Evolutionary conservation across 2,888 invertebrate genomes (phyloP).

Genomic region (Chironomus riparius): DNA sequence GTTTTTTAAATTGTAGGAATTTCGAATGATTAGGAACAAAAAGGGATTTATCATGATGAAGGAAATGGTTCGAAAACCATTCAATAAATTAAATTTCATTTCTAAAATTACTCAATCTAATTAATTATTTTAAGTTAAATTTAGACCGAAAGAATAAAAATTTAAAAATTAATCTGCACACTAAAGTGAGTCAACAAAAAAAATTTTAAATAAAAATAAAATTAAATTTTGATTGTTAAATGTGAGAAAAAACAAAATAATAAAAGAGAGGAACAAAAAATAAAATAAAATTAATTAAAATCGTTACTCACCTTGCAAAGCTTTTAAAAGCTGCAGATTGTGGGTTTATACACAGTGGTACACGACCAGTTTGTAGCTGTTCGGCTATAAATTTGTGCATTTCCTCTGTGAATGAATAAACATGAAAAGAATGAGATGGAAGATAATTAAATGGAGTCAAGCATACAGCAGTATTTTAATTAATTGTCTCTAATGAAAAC

Average conservation of each 20-base stretch:
- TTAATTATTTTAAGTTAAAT: constrained; percentile 24
- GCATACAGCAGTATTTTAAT: background rate
- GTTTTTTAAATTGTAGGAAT: no score
- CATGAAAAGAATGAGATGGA: no score
- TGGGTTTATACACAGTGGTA: constrained; percentile 99
- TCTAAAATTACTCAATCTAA: constrained; percentile 23
- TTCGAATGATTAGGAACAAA: no score
- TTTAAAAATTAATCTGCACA: background rate
- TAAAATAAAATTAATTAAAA: constrained; percentile 9
- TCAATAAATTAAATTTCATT: background rate
- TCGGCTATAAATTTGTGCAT: constrained; percentile 99
- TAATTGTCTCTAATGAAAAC: constrained; percentile 18
- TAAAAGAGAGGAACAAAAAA: background rate
- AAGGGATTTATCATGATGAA: no score
- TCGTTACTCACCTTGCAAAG: constrained; percentile 90
- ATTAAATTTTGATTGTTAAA: background rate
- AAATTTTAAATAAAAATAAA: no score
- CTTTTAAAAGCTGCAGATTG: constrained; percentile 99
- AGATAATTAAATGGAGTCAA: background rate
- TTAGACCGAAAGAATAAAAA: background rate
- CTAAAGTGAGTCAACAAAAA: constrained; percentile 12
- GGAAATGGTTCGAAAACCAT: no score
- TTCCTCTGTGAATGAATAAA: constrained; percentile 64
- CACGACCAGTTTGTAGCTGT: constrained; percentile 87
- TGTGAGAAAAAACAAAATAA: background rate